Percentiles rank a stretch among this genome's conserved stretches.
Conservation (phyloP, 2,113 vertebrate genomes). For the Saccopteryx leptura region DNA sequence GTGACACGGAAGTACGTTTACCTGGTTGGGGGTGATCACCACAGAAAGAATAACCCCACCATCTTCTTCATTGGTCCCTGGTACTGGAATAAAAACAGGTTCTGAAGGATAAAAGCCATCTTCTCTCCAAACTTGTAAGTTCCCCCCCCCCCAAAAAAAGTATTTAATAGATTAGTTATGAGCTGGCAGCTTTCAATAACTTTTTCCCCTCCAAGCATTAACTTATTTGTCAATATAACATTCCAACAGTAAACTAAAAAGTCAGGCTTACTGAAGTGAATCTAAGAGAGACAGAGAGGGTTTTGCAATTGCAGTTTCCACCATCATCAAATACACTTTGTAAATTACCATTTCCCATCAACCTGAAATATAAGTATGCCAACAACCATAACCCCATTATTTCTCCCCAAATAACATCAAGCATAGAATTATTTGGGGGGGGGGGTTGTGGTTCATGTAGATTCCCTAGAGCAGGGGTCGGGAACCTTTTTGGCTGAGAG, state of each 20-base stretch:
- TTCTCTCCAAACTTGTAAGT: conserved; percentile 92
- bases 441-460: conserved; percentile 6
- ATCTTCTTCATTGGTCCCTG: conserved; percentile 91
- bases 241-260: neutral
- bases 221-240: neutral
- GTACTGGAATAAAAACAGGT: conserved; percentile 93
- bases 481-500: too few relatives aligned
- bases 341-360: conserved; percentile 15
- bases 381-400: neutral
- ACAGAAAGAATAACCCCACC: conserved; percentile 93
- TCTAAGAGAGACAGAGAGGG: neutral
- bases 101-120: conserved; percentile 94
- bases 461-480: neutral
- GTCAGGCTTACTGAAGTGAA: neutral
- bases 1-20: conserved; percentile 76
- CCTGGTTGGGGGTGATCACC: conserved; percentile 93
- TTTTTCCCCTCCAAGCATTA: neutral
- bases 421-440: conserved; percentile 19
- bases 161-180: neutral
- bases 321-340: neutral
- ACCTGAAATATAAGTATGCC: neutral
- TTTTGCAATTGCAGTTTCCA: conserved; percentile 1
- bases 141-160: conserved; percentile 50
- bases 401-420: conserved; percentile 48
- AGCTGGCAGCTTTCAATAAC: neutral